Evolutionary conservation across 1,140 invertebrate genomes (phyloP), one percentile per base, ranked within the genome.

Genomic region (Holotrichia oblita): DNA sequence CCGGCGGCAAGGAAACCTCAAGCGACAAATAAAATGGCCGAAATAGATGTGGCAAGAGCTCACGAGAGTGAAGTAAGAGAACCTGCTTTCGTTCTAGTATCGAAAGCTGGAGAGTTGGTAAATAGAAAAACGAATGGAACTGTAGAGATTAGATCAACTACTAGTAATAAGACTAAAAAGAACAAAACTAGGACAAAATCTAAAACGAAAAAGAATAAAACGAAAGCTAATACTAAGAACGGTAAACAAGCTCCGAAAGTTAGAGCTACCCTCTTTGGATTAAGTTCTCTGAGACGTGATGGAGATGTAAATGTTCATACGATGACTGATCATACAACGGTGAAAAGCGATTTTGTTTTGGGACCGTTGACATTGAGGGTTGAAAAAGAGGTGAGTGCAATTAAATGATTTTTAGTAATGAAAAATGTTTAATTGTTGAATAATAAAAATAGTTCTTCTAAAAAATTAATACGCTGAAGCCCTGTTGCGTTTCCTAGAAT

Each of bases 231-330:
- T 17, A 81, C 34, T 17, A 55, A 55, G 17, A 85, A 83, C 12
- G 40, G 40, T 74, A 90, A 88, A 78, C 90, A 83, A 79, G 90
- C 90, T 81, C 89, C 89, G 2, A 91, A 92, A 84, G 93, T 94
- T 3, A 92, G 91, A 84, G 94, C 94, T 8, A 95, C 93, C 0
- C 87, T 96, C 12, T 95, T 94, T 78, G 94, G 94, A 40, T 84
- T 96, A 14, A 93, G 94, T 9, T 92, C 93, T 9, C 85, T 96
- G 78, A 92, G 91, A 83, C 89, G 94, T 82, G 91, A 91, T 73
- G 94, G 93, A 44, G 93, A 95, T 82, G 94, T 95, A 1, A 91
- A 91, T 17, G 94, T 95, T 41, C 93, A 92, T 83, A 92, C 94
- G 85, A 92, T 93, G 91, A 89, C 91, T 78, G 91, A 93, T 81